These are phyloP conservation scores for Oedothorax gibbosus DNA, from an alignment of 1,140 invertebrate species.

Conservation along the genomic window DNA sequence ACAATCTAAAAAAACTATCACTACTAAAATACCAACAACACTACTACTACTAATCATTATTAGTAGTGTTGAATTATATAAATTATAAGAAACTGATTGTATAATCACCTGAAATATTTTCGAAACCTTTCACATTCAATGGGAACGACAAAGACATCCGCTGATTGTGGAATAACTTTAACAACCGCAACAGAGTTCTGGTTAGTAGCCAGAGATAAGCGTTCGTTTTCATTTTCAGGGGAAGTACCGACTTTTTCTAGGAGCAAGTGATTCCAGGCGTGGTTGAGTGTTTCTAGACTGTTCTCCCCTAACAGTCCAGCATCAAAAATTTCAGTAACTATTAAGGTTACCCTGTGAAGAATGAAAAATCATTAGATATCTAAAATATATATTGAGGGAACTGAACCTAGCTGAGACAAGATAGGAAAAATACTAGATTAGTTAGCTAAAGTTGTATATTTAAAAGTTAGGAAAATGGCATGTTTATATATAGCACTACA, in stretches of 20 bases:
- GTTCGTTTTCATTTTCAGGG: neutral
- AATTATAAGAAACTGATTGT: no score
- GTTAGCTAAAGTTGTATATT: no score
- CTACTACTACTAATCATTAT: no score
- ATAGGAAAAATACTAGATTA: no score
- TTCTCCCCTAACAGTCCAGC: conserved; percentile 81
- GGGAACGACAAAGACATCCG: conserved; percentile 75
- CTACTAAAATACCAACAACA: no score
- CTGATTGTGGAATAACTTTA: conserved; percentile 75
- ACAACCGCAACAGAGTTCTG: conserved; percentile 61
- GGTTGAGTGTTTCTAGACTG: conserved; percentile 75
- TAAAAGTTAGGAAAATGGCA: no score
- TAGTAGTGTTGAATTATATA: no score
- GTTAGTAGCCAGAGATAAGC: neutral
- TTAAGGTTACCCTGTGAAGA: conserved; percentile 72
- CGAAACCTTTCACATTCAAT: conserved; percentile 71
- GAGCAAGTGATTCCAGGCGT: conserved; percentile 77
- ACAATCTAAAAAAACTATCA: no score
- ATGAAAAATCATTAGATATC: neutral
- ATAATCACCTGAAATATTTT: conserved; percentile 63
- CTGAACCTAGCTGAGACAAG: no score
- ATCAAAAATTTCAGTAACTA: conserved; percentile 85
- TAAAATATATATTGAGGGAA: no score
- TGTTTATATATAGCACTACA: no score
- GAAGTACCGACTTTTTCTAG: conserved; percentile 12